These are phyloP conservation scores for Pectinophora gossypiella DNA, from an alignment of 1,140 invertebrate species.

Conservation along the genomic window DNA sequence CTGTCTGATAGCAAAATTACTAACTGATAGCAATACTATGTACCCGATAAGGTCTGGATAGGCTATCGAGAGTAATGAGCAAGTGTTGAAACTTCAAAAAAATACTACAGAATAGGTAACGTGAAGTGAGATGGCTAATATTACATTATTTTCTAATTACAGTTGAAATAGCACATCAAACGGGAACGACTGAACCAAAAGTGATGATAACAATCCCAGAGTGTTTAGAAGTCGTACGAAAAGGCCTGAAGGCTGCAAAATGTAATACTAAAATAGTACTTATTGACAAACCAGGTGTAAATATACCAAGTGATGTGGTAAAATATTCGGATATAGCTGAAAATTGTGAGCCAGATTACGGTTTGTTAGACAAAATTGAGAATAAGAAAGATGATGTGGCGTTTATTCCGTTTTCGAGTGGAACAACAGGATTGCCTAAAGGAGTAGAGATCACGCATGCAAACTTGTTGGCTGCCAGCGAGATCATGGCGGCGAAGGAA, in stretches of 20 bases:
- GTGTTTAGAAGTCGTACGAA: constrained; percentile 53
- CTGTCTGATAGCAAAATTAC: no score
- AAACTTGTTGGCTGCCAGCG: constrained; percentile 83
- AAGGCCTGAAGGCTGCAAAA: constrained; percentile 46
- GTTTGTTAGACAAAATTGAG: constrained; percentile 45
- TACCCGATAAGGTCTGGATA: no score
- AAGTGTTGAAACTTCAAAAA: no score
- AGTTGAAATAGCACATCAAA: constrained; percentile 84
- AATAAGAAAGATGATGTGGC: constrained; percentile 70
- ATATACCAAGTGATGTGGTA: constrained; percentile 58
- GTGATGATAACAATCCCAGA: constrained; percentile 78
- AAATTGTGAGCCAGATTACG: constrained; percentile 44
- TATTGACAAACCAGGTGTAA: constrained; percentile 35
- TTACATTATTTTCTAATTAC: constrained; percentile 17
- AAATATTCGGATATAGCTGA: constrained; percentile 72
- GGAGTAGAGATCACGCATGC: constrained; percentile 91
- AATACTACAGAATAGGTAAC: no score
- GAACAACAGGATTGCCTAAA: constrained; percentile 94
- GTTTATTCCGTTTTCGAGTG: constrained; percentile 85
- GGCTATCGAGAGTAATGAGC: no score
- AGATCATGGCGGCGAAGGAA: constrained; percentile 35
- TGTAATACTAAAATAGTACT: constrained; percentile 65
- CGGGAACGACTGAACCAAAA: constrained; percentile 77
- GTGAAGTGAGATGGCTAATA: neutral
- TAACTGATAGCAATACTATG: no score